Base-by-base conservation (phyloP, 2,888 invertebrate genomes). In the Drosophila nr. medialis region DNA sequence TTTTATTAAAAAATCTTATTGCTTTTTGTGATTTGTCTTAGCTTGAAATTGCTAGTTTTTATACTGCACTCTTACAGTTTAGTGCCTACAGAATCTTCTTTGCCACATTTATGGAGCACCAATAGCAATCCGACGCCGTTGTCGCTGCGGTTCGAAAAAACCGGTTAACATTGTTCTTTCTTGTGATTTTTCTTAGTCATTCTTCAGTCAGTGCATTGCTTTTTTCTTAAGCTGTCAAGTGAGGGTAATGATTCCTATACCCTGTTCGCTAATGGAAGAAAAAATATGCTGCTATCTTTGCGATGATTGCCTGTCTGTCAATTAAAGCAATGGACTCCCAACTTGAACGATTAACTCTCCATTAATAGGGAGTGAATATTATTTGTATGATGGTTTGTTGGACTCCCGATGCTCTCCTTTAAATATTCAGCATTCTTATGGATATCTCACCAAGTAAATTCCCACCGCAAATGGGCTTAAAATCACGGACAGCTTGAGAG, bases 151-250 rank as follows among this genome's bases (percentile, higher is more conserved):
- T 80, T 86, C 80, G 73, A 86, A 80, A 64, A 86, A 86, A 86
- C 86, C 86, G 86, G 84, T 85, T 85, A 84, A 85, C 72, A 81
- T 72, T 77, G 55, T 86, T 84, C 77, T 84, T 56, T 56, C 56
- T 56, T 75, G 66, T 76, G 80, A 85, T 87, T 84, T 86, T 86
- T 89, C 87, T 86, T 89, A 77, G 87, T 81, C 85, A 86, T 86
- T 82, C 81, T 67, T 72, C 87, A 83, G 82, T 75, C 67, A 80
- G 69, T 80, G 86, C 80, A 87, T 77, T 79, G 74, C 53, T 71
- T 86, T 72, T 68, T 86, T 65, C 50, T 72, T 72, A 38, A 67
- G 66, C 72, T 61, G 74, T 62, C 66, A 65, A 65, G 66, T 50
- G 34, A 40, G 49, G 48, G 67, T 64, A 70, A 61, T 73, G 65